Percentiles rank a stretch among this genome's conserved stretches.
These are phyloP conservation scores for Silurus aristotelis DNA, from an alignment of 2,797 vertebrate genomes.

Conservation along the genomic window DNA sequence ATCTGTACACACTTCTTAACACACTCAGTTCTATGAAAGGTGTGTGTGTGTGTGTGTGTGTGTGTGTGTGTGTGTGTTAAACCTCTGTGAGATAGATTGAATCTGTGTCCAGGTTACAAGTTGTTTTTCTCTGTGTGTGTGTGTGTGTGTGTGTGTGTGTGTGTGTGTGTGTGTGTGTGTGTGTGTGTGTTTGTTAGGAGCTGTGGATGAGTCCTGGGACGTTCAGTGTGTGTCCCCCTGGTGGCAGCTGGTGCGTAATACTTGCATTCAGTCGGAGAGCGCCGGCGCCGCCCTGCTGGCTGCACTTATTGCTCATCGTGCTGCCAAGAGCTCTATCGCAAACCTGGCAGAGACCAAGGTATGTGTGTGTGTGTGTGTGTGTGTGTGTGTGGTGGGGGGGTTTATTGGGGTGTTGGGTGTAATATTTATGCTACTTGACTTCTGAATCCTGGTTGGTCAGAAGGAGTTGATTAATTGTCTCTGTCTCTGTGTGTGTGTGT, in stretches of 20 bases:
- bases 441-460: neutral
- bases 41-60: constrained; percentile 54
- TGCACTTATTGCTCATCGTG: constrained; percentile 83
- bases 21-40: constrained; percentile 92
- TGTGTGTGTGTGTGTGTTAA: neutral
- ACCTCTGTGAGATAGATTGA: neutral
- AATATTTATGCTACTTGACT: neutral
- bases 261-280: constrained; percentile 86
- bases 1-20: constrained; percentile 81
- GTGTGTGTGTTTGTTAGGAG: constrained; percentile 69
- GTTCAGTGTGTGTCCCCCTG: constrained; percentile 88
- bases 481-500: constrained; percentile 28
- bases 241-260: constrained; percentile 93
- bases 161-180: neutral
- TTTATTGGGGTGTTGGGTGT: neutral
- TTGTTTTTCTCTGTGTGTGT: neutral
- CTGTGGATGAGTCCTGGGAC: constrained; percentile 90
- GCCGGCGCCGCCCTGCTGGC: constrained; percentile 86
- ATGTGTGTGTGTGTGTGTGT: neutral
- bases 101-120: neutral
- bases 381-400: too few species aligned
- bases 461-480: neutral
- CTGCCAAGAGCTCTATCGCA: constrained; percentile 79
- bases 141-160: constrained; percentile 71
- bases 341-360: constrained; percentile 82